Evolutionary conservation across 35 echinoderm and acorn worm genomes (phyloP).

Genomic region (Apostichopus parvimensis): DNA sequence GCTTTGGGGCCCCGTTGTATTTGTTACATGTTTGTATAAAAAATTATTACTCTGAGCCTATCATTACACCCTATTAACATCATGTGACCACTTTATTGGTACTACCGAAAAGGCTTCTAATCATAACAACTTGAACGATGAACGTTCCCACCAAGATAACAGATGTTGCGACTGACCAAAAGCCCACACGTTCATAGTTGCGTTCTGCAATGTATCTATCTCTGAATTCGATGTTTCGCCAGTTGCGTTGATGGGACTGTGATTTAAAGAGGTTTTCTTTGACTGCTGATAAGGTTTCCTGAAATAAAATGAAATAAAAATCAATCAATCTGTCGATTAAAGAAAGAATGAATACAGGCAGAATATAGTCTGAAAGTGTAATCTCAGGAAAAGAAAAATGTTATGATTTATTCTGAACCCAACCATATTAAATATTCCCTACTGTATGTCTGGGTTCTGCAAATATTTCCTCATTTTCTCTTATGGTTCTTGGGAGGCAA

Average conservation of each 20-base stretch:
- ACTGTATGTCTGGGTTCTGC: background rate
- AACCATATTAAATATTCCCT: too few relatives aligned
- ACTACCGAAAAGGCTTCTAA: slow-evolving; percentile 73
- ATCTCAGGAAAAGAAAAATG: too few relatives aligned
- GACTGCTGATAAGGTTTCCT: slow-evolving; percentile 78
- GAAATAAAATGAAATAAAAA: slow-evolving; percentile 34
- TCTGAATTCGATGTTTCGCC: slow-evolving; percentile 93
- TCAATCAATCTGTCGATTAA: background rate
- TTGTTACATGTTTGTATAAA: too few relatives aligned
- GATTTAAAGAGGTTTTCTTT: slow-evolving; percentile 83
- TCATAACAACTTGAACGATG: slow-evolving; percentile 90
- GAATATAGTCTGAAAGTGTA: too few relatives aligned
- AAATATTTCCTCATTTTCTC: background rate
- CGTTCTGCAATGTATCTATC: slow-evolving; percentile 86
- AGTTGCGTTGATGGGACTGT: slow-evolving; percentile 73
- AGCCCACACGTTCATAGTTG: slow-evolving; percentile 86
- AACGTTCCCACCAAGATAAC: slow-evolving; percentile 77
- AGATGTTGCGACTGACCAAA: slow-evolving; percentile 76
- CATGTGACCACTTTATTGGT: slow-evolving; percentile 45
- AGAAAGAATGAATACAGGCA: background rate
- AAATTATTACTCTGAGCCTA: too few relatives aligned
- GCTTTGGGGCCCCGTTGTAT: too few relatives aligned
- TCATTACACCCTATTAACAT: background rate
- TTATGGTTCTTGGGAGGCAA: background rate
- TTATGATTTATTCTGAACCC: too few relatives aligned